Percentiles rank a stretch among this genome's conserved stretches.
Evolutionary conservation across 2,797 vertebrate species (phyloP).

Genomic region (Urosaurus nigricauda): DNA sequence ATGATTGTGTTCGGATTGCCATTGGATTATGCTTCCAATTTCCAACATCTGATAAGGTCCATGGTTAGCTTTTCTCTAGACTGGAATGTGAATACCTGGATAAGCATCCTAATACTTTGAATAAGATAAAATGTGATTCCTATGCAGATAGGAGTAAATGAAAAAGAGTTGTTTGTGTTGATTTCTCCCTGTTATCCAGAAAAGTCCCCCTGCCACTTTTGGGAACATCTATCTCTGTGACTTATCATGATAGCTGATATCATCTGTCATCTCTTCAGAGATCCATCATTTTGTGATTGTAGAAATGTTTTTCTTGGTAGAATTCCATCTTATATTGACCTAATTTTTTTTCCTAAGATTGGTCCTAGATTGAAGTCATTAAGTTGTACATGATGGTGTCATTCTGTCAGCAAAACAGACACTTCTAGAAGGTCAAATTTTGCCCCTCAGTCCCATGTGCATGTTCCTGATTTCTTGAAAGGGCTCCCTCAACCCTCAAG

Average conservation of each 20-base stretch:
- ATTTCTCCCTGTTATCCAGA: background rate
- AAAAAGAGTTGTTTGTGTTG: background rate
- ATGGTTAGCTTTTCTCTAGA: background rate
- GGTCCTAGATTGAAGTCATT: background rate
- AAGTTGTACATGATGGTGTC: background rate
- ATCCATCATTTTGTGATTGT: background rate
- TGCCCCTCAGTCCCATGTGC: background rate
- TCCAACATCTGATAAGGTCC: no score
- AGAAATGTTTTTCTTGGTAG: background rate
- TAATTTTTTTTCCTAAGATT: background rate
- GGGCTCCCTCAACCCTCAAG: background rate
- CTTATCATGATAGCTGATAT: background rate
- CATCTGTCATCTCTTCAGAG: constrained; percentile 1
- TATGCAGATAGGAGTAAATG: background rate
- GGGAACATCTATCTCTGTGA: background rate
- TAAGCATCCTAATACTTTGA: background rate
- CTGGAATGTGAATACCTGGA: background rate
- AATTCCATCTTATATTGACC: background rate
- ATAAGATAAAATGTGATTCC: background rate
- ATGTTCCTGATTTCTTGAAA: background rate
- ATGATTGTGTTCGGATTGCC: no score
- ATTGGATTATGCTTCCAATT: no score
- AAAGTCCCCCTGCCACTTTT: background rate
- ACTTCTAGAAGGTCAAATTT: background rate
- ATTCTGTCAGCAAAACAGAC: background rate